phyloP scores from a whole-genome alignment of 2,888 invertebrate species.

The Nomada fucata region DNA sequence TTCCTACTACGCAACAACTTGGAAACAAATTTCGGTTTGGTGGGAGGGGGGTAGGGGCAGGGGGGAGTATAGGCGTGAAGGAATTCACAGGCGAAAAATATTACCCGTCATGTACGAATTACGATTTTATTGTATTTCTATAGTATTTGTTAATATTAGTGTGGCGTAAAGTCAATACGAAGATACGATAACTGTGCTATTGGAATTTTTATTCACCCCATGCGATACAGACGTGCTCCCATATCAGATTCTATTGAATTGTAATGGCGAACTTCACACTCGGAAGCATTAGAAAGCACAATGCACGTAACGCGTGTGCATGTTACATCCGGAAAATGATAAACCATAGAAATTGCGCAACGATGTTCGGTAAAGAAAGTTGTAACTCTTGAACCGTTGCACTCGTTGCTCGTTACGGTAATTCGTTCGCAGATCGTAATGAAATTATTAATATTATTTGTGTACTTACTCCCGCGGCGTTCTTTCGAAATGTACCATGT shows the following conservation, averaged over 20 bases:
- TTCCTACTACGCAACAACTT: background rate
- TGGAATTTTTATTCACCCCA: conserved; percentile 1
- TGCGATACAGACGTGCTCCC: no score
- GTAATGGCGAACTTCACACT: conserved; percentile 33
- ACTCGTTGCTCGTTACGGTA: background rate
- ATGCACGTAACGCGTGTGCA: conserved; percentile 29
- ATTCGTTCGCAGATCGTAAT: background rate
- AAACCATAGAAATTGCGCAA: conserved; percentile 38
- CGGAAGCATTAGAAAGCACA: conserved; percentile 47
- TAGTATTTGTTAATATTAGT: background rate
- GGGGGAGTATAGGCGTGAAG: background rate
- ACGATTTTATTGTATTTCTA: background rate
- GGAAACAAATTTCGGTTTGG: background rate
- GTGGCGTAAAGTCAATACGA: background rate
- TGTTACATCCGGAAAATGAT: conserved; percentile 35
- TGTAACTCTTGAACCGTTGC: background rate
- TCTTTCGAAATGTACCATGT: no score
- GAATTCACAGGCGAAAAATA: conserved; percentile 1
- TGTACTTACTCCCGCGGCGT: no score
- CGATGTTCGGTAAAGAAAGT: conserved; percentile 10
- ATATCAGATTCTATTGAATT: conserved; percentile 25
- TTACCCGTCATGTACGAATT: background rate
- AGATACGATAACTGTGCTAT: background rate
- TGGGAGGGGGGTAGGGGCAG: no score
- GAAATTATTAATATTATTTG: no score